A percentile compares a stretch with the other conserved stretches of the same genome.
phyloP scores from a whole-genome alignment of 2,888 invertebrate genomes.

The Drosophila diplacantha region DNA sequence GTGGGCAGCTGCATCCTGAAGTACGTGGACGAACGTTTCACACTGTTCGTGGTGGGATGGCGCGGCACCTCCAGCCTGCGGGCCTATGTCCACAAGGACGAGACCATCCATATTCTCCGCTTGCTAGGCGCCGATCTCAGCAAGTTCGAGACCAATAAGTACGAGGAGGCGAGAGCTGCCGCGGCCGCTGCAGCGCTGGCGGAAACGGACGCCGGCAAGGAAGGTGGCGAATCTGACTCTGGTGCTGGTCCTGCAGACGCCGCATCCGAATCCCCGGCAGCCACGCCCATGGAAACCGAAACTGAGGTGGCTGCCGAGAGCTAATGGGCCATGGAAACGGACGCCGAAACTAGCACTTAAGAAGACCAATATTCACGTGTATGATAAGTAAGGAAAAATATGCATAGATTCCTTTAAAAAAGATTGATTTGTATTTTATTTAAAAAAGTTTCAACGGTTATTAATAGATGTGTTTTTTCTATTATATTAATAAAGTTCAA shows the following conservation, averaged over 20 bases:
- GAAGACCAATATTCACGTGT: constrained; percentile 12
- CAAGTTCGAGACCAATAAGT: constrained; percentile 83
- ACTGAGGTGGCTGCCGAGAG: constrained; percentile 9
- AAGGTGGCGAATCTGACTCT: neutral
- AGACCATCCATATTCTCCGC: constrained; percentile 91
- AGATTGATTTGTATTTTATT: neutral
- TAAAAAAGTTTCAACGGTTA: neutral
- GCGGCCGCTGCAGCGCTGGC: constrained; percentile 65
- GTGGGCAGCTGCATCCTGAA: constrained; percentile 88
- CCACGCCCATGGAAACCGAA: constrained; percentile 6
- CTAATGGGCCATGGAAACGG: neutral
- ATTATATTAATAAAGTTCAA: constrained; percentile 3
- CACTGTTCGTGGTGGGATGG: constrained; percentile 91
- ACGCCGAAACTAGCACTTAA: constrained; percentile 7
- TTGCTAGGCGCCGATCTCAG: constrained; percentile 91
- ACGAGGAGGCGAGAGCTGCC: constrained; percentile 81
- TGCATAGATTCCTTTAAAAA: neutral
- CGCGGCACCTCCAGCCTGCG: constrained; percentile 90
- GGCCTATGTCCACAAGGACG: constrained; percentile 91
- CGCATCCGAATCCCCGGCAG: neutral
- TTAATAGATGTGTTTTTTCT: neutral
- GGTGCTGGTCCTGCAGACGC: neutral
- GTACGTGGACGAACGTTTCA: constrained; percentile 80
- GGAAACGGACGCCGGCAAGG: constrained; percentile 27
- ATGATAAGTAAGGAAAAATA: constrained; percentile 1